Percentiles rank a stretch among this genome's conserved stretches.
phyloP scores from a whole-genome alignment of 37 sponge, comb jelly and placozoan genomes.

The Agelas oroides region DNA sequence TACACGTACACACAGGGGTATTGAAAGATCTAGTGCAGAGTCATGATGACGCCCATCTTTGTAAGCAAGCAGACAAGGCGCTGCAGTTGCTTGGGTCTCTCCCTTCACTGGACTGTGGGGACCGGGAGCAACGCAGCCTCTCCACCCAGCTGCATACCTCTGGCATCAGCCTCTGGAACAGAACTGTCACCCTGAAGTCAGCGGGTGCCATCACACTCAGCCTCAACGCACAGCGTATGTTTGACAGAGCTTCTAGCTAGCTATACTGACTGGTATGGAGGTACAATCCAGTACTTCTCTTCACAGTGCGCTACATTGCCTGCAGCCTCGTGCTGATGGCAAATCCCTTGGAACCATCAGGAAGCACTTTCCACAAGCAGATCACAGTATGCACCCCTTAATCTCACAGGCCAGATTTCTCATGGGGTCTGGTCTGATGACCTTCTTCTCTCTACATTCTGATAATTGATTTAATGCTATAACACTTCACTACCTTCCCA shows the following conservation, averaged over 20 bases:
- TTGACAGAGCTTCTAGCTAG: neutral
- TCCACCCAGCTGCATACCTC: slow-evolving; percentile 57
- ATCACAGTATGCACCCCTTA: slow-evolving; percentile 65
- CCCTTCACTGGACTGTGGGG: slow-evolving; percentile 16
- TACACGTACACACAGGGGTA: slow-evolving; percentile 35
- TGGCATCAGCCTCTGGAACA: slow-evolving; percentile 79
- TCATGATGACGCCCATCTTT: slow-evolving; percentile 58
- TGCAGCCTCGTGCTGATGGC: slow-evolving; percentile 68
- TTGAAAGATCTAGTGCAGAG: slow-evolving; percentile 54
- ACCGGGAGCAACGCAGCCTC: slow-evolving; percentile 1
- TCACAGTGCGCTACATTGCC: slow-evolving; percentile 86
- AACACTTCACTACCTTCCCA: too few relatives aligned
- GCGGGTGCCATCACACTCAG: slow-evolving; percentile 27
- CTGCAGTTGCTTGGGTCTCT: slow-evolving; percentile 42
- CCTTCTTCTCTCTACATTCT: neutral
- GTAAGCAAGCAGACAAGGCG: slow-evolving; percentile 52
- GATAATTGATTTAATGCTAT: neutral
- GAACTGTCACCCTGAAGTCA: slow-evolving; percentile 74
- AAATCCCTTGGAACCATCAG: slow-evolving; percentile 34
- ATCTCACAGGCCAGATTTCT: too few relatives aligned
- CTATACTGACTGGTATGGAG: neutral
- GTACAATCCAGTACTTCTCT: too few relatives aligned
- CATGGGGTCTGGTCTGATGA: too few relatives aligned
- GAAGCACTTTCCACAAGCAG: slow-evolving; percentile 47
- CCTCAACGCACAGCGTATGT: slow-evolving; percentile 79